Percentiles rank a stretch among this genome's conserved stretches.
These are phyloP conservation scores for Agonopterix heracliana DNA, from an alignment of 2,888 invertebrate species.

Conservation along the genomic window DNA sequence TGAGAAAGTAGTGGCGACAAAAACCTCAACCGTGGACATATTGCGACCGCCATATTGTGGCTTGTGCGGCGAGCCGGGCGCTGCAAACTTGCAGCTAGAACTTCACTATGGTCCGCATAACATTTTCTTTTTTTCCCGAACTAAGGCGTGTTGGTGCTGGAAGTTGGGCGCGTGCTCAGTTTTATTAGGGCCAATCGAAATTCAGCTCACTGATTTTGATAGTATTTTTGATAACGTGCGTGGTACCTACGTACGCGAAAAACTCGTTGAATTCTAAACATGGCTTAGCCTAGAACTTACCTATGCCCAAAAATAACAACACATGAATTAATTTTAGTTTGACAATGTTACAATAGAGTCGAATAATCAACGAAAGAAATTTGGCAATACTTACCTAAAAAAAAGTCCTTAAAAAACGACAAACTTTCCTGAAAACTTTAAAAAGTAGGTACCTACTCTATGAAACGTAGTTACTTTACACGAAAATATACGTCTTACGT, in stretches of 20 bases:
- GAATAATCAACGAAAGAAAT: too few relatives aligned
- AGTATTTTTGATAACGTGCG: conserved; percentile 18
- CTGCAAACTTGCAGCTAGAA: conserved; percentile 64
- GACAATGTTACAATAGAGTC: too few relatives aligned
- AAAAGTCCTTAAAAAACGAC: too few relatives aligned
- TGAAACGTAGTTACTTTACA: too few relatives aligned
- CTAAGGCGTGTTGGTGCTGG: conserved; percentile 20
- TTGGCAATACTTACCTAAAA: too few relatives aligned
- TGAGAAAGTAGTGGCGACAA: conserved; percentile 66
- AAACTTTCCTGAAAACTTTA: too few relatives aligned
- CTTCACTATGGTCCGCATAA: conserved; percentile 51
- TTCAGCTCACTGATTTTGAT: conserved; percentile 20
- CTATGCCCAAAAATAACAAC: too few relatives aligned
- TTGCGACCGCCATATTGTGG: conserved; percentile 58
- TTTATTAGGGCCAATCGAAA: conserved; percentile 32
- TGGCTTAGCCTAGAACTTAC: neutral
- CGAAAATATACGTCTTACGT: too few relatives aligned
- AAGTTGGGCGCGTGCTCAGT: conserved; percentile 37
- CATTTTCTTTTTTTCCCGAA: conserved; percentile 43
- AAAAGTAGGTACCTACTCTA: too few relatives aligned
- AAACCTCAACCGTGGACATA: conserved; percentile 63
- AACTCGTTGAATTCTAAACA: conserved; percentile 6
- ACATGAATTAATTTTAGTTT: too few relatives aligned
- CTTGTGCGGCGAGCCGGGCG: conserved; percentile 11
- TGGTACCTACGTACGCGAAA: conserved; percentile 4